Percentiles rank a stretch among this genome's conserved stretches.
These are phyloP conservation scores for Sesia bembeciformis DNA, from an alignment of 2,888 invertebrate genomes.

Conservation along the genomic window DNA sequence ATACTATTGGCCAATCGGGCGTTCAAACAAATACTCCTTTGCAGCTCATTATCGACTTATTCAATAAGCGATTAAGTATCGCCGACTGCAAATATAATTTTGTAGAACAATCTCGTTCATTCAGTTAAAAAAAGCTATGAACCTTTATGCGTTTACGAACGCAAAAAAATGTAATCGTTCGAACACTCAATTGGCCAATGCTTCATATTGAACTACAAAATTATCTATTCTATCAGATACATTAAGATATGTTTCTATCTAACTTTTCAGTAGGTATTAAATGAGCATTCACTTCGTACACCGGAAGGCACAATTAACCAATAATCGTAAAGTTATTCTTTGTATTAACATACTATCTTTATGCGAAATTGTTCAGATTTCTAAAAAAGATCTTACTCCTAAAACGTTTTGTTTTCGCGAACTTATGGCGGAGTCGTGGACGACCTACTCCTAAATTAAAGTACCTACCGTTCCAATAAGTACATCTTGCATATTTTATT, in stretches of 20 bases:
- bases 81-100: too few species aligned
- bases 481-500: slow-evolving; percentile 30
- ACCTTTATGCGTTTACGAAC: too few species aligned
- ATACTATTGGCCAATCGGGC: too few species aligned
- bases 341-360: slow-evolving; percentile 6
- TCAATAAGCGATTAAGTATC: too few species aligned
- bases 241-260: slow-evolving; percentile 28
- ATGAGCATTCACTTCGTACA: slow-evolving; percentile 41
- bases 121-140: too few species aligned
- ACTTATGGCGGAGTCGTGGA: slow-evolving; percentile 66
- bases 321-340: slow-evolving; percentile 31
- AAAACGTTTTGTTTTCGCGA: slow-evolving; percentile 24
- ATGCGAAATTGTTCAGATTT: slow-evolving; percentile 3
- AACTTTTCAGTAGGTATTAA: slow-evolving; percentile 22
- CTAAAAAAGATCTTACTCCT: slow-evolving; percentile 9
- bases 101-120: too few species aligned
- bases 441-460: slow-evolving; percentile 45
- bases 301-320: slow-evolving; percentile 33
- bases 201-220: slow-evolving; percentile 9
- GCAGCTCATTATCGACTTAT: too few species aligned
- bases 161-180: too few species aligned
- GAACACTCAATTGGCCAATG: too few species aligned
- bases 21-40: too few species aligned
- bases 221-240: slow-evolving; percentile 12
- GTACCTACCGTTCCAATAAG: slow-evolving; percentile 20